Conservation (phyloP, 2,888 invertebrate species). For the Diploptera punctata region DNA sequence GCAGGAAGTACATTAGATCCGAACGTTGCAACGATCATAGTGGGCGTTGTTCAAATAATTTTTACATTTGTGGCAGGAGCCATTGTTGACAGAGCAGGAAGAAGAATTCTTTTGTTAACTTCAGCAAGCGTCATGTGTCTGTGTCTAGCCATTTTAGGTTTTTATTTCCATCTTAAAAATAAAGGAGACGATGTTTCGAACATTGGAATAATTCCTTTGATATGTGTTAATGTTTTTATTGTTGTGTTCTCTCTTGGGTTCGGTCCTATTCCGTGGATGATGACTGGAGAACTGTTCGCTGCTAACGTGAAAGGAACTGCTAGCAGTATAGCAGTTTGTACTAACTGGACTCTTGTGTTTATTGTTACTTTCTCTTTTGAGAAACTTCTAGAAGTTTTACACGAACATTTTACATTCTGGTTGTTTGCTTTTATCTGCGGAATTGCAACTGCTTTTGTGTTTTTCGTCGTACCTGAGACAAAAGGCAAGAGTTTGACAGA, state of each 20-base stretch:
- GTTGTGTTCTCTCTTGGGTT: constrained; percentile 73
- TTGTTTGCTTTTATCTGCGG: constrained; percentile 74
- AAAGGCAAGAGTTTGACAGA: constrained; percentile 81
- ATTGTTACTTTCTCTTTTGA: constrained; percentile 73
- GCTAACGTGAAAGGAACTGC: constrained; percentile 75
- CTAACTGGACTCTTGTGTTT: constrained; percentile 73
- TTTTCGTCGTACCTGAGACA: constrained; percentile 77
- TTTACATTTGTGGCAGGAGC: constrained; percentile 72
- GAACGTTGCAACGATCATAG: constrained; percentile 52
- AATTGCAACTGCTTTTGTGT: constrained; percentile 69
- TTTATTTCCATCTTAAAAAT: constrained; percentile 70
- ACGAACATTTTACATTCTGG: constrained; percentile 73
- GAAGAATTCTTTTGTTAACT: constrained; percentile 77
- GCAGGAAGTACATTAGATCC: constrained; percentile 59
- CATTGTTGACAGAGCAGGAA: constrained; percentile 80
- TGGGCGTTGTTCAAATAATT: constrained; percentile 53
- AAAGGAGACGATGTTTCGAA: constrained; percentile 54
- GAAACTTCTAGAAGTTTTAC: constrained; percentile 64
- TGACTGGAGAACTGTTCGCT: constrained; percentile 79
- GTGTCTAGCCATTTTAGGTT: constrained; percentile 71
- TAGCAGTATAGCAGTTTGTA: constrained; percentile 70
- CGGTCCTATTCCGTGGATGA: constrained; percentile 83
- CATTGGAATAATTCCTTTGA: constrained; percentile 74
- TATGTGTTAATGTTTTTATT: constrained; percentile 70
- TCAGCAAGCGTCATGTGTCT: constrained; percentile 76